Evolutionary conservation across 2,888 invertebrate species (phyloP).

Genomic region (Mesorhabditis belari): DNA sequence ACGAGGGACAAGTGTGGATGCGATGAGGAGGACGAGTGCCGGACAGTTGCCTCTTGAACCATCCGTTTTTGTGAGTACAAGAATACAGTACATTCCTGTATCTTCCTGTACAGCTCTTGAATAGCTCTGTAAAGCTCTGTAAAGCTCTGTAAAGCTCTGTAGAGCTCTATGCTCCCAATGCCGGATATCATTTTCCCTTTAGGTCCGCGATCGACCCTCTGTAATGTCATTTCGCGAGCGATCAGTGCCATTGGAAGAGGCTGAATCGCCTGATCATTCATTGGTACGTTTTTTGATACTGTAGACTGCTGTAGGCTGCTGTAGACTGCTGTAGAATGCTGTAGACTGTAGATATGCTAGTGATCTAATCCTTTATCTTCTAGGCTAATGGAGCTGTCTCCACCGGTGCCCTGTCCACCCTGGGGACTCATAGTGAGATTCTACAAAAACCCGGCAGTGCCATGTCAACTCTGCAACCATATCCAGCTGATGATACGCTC

Average conservation of each 20-base stretch:
- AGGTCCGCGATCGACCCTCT: slow-evolving; percentile 30
- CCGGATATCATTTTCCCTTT: neutral
- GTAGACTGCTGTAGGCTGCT: no score
- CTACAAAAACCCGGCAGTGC: neutral
- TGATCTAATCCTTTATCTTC: no score
- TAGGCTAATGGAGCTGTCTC: neutral
- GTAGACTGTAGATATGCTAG: no score
- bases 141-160: neutral
- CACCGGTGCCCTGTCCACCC: neutral
- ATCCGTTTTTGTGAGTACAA: slow-evolving; percentile 14
- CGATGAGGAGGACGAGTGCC: slow-evolving; percentile 1
- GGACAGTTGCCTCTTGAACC: slow-evolving; percentile 15
- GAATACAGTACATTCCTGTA: no score
- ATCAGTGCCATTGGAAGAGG: slow-evolving; percentile 19
- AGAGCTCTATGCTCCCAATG: no score
- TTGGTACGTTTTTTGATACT: neutral
- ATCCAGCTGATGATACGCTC: slow-evolving; percentile 5
- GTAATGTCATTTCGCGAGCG: slow-evolving; percentile 38
- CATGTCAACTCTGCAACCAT: slow-evolving; percentile 1
- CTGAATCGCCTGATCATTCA: neutral
- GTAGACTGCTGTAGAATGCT: no score
- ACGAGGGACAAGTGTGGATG: slow-evolving; percentile 26
- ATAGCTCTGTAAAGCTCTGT: neutral
- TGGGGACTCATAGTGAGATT: no score
- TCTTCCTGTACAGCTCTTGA: no score